A percentile compares a stretch with the other conserved stretches of the same genome.
Evolutionary conservation across 2,113 vertebrate genomes (phyloP).

Genomic region (Chamaetylas fuelleborni): DNA sequence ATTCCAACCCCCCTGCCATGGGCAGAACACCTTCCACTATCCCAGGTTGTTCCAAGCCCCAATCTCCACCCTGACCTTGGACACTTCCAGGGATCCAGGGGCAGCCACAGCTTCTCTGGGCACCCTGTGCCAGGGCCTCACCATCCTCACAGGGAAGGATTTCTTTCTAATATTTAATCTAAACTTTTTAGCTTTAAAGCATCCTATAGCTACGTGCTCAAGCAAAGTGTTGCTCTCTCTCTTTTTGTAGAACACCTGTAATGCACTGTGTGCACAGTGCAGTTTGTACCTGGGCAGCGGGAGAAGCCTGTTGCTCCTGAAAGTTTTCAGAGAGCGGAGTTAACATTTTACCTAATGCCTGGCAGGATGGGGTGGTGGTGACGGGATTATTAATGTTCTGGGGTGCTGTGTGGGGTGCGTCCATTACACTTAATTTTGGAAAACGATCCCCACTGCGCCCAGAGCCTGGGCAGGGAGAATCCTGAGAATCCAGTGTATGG

Average conservation of each 20-base stretch:
- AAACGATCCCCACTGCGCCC: neutral
- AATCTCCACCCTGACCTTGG: neutral
- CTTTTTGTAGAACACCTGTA: neutral
- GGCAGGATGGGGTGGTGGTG: rapidly evolving
- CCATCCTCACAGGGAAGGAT: neutral
- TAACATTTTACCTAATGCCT: too few species aligned
- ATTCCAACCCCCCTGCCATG: rapidly evolving
- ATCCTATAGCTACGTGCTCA: neutral
- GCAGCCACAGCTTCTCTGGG: neutral
- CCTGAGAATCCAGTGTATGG: neutral
- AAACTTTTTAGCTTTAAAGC: neutral
- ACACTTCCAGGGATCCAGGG: too few species aligned
- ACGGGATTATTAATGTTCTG: neutral
- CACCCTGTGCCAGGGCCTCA: rapidly evolving
- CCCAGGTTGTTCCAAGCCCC: rapidly evolving
- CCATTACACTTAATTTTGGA: neutral
- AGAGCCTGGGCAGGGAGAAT: neutral
- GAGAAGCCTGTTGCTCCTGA: neutral
- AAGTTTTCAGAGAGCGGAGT: neutral
- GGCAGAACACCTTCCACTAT: neutral
- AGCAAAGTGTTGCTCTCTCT: neutral
- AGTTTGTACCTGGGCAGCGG: neutral
- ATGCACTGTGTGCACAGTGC: too few species aligned
- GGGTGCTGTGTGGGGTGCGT: rapidly evolving
- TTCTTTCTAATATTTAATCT: neutral